Conservation (phyloP, 2,888 invertebrate species). For the Drosophila tanythrix region DNA sequence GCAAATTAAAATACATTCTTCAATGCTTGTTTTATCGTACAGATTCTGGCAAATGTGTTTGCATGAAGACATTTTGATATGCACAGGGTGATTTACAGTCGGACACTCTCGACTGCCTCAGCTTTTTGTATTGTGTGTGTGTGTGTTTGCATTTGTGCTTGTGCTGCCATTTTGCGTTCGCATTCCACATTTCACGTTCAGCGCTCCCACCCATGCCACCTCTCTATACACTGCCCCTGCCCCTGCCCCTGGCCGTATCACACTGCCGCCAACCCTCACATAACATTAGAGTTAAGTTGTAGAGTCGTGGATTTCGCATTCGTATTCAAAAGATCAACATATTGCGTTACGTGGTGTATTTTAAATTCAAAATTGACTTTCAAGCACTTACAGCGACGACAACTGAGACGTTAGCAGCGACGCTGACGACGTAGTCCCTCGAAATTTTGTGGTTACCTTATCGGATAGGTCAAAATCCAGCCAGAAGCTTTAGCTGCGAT, state of each 20-base stretch:
- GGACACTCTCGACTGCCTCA: neutral
- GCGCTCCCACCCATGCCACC: conserved; percentile 11
- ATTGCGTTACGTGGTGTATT: conserved; percentile 79
- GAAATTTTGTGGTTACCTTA: conserved; percentile 36
- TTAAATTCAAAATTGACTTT: conserved; percentile 80
- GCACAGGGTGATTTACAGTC: conserved; percentile 2
- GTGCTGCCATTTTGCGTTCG: conserved; percentile 63
- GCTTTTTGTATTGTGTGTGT: conserved; percentile 16
- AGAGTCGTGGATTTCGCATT: conserved; percentile 65
- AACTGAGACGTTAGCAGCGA: conserved; percentile 17
- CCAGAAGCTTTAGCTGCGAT: conserved; percentile 2
- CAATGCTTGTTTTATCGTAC: neutral
- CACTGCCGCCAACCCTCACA: neutral
- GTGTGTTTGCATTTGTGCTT: conserved; percentile 44
- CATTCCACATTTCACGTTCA: conserved; percentile 44
- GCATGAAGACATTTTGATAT: neutral
- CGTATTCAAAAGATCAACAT: conserved; percentile 81
- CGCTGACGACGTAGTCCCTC: conserved; percentile 13
- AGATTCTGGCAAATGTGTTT: neutral
- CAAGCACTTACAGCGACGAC: conserved; percentile 68
- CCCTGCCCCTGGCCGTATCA: neutral
- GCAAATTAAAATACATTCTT: neutral
- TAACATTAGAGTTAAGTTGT: conserved; percentile 20
- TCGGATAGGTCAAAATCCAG: conserved; percentile 31
- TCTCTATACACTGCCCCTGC: neutral